Conservation (phyloP, 2,888 invertebrate genomes). For the Tuberolachnus salignus region DNA sequence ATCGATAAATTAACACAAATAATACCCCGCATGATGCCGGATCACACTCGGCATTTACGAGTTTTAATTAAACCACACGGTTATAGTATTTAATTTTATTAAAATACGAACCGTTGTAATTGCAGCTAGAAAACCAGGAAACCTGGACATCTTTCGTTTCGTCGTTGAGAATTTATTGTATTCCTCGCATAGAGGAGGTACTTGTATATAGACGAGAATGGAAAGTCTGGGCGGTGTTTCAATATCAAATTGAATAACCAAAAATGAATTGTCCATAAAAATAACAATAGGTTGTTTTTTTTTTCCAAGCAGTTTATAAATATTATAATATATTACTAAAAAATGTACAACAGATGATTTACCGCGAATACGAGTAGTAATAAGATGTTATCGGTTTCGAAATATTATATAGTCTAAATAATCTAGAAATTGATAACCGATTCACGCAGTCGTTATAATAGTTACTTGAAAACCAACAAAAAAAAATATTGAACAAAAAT, state of each 20-base stretch:
- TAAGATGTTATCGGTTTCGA: too few relatives aligned
- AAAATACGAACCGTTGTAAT: too few relatives aligned
- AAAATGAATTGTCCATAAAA: neutral
- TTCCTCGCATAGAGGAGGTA: neutral
- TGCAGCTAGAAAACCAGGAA: too few relatives aligned
- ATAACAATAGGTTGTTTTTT: slow-evolving; percentile 29
- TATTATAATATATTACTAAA: slow-evolving; percentile 48
- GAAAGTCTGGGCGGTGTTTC: neutral
- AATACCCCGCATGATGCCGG: too few relatives aligned
- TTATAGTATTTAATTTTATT: too few relatives aligned
- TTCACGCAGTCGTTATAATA: slow-evolving; percentile 5
- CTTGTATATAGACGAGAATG: neutral
- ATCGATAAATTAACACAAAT: too few relatives aligned
- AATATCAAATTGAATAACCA: too few relatives aligned
- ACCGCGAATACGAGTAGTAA: neutral
- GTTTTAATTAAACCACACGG: too few relatives aligned
- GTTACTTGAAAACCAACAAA: neutral
- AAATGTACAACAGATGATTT: slow-evolving; percentile 23
- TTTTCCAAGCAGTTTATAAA: slow-evolving; percentile 39
- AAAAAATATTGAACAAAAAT: slow-evolving; percentile 9
- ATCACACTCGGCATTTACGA: too few relatives aligned
- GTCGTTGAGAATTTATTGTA: too few relatives aligned
- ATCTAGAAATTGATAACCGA: neutral
- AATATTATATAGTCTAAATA: neutral
- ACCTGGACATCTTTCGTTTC: too few relatives aligned